Evolutionary conservation across 2,888 invertebrate species (phyloP), one percentile per base, ranked within the genome.

Genomic region (Mechanitis mazaeus): DNA sequence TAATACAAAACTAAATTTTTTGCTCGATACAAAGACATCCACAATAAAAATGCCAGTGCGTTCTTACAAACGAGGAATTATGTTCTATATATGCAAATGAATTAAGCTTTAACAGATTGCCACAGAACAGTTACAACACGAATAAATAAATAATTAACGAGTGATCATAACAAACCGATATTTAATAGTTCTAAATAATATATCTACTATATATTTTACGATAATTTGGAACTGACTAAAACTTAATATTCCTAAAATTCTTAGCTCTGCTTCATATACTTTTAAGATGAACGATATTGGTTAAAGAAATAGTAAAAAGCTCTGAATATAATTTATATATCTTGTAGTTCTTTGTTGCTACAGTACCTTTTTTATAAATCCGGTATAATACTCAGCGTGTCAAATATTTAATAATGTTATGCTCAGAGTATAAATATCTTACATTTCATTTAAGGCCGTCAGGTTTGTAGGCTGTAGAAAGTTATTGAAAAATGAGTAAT

Each of bases 1-100:
- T 70, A 81, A 82, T 76, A 80, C 20, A 83, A 83, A 84, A 81
- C 79, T 76, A 81, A 79, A 78, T 83, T 79, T 80, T 87, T 87
- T 85, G 81, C 82, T 77, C 72, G 73, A 61, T 73, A 80, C 80
- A 83, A 79, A 82, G 83, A 78, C 79, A 80, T 79, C 79, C 78
- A 87, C 87, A 87, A 87, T 90, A 90, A 89, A 89, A 89, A 85
- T 87, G 87, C 85, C 86, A 87, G 80, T 79, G 79, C 80, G 85
- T 86, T 85, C 87, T 85, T 89, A 86, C 88, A 88, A 89, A 89
- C 88, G 86, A 88, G 88, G 86, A 90, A 89, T 89, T 88, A 90
- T 87, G 87, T 81, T 79, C 80, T 72, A 75, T 78, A 76, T 85
- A 89, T 90, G 90, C 79, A 87, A 90, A 90, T 90, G 80, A 82